These are phyloP conservation scores for Drosophila sp. DNA, from an alignment of 1,140 invertebrate species.

Conservation along the genomic window DNA sequence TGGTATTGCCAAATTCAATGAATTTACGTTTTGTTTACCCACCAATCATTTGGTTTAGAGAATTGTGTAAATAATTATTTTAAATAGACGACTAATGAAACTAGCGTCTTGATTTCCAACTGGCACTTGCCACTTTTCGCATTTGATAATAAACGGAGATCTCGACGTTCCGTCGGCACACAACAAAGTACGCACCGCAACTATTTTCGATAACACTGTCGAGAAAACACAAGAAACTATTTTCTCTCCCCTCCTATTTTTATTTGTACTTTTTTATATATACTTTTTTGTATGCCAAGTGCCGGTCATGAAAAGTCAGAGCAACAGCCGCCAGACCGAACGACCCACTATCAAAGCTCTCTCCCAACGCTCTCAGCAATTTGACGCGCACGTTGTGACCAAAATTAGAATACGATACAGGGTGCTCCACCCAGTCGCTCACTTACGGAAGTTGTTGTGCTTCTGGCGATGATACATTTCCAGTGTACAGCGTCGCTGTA, in stretches of 20 bases:
- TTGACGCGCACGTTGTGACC: conserved; percentile 61
- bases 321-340: conserved; percentile 13
- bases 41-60: conserved; percentile 68
- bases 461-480: conserved; percentile 95
- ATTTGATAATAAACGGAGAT: conserved; percentile 44
- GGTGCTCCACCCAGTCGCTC: conserved; percentile 31
- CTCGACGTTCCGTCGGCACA: conserved; percentile 49
- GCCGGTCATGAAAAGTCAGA: conserved; percentile 74
- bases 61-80: conserved; percentile 61
- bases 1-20: background rate
- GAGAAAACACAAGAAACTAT: conserved; percentile 47
- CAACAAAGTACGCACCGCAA: conserved; percentile 74
- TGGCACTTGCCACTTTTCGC: conserved; percentile 50
- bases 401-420: conserved; percentile 69
- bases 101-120: background rate
- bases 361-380: conserved; percentile 34
- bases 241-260: conserved; percentile 21
- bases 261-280: conserved; percentile 14
- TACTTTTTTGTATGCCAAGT: conserved; percentile 67
- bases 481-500: conserved; percentile 95
- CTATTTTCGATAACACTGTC: conserved; percentile 67
- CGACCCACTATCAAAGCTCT: conserved; percentile 50
- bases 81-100: conserved; percentile 36
- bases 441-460: conserved; percentile 93
- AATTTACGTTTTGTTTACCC: conserved; percentile 61